Evolutionary conservation across 2,113 vertebrate genomes (phyloP).

Genomic region (Nerophis lumbriciformis): DNA sequence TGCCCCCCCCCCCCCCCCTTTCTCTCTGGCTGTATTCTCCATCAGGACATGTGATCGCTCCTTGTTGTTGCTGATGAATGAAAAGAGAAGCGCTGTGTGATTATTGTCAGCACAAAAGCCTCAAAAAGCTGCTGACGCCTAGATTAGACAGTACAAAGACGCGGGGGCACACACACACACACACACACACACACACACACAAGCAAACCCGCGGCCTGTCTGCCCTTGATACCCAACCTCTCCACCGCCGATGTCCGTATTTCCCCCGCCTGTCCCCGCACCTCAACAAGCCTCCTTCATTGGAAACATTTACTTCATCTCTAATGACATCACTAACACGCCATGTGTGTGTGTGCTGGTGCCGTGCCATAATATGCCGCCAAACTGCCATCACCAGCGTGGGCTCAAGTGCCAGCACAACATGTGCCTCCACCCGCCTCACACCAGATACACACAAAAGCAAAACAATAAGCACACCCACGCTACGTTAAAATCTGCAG

Average conservation of each 20-base stretch:
- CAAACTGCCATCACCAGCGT: constrained; percentile 42
- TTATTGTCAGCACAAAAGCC: constrained; percentile 96
- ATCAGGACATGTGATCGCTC: constrained; percentile 69
- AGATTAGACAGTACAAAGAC: constrained; percentile 81
- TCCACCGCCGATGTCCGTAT: neutral
- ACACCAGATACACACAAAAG: neutral
- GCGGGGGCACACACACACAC: constrained; percentile 28
- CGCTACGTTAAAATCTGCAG: neutral
- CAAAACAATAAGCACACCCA: too few species aligned
- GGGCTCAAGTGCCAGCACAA: constrained; percentile 40
- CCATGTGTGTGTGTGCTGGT: constrained; percentile 42
- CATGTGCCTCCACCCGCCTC: constrained; percentile 8
- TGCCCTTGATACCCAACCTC: constrained; percentile 46
- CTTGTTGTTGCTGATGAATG: constrained; percentile 89
- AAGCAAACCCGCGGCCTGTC: constrained; percentile 30
- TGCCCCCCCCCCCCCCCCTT: neutral
- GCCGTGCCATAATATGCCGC: constrained; percentile 24
- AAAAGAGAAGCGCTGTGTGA: constrained; percentile 80
- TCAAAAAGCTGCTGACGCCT: constrained; percentile 93
- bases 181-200: constrained; percentile 30
- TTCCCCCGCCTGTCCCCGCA: constrained; percentile 4
- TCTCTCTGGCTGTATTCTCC: constrained; percentile 13
- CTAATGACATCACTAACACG: constrained; percentile 17
- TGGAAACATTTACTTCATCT: constrained; percentile 20
- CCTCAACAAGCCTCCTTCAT: constrained; percentile 1